Conservation (phyloP, 2,797 vertebrate genomes). For the Remorina albescens region DNA sequence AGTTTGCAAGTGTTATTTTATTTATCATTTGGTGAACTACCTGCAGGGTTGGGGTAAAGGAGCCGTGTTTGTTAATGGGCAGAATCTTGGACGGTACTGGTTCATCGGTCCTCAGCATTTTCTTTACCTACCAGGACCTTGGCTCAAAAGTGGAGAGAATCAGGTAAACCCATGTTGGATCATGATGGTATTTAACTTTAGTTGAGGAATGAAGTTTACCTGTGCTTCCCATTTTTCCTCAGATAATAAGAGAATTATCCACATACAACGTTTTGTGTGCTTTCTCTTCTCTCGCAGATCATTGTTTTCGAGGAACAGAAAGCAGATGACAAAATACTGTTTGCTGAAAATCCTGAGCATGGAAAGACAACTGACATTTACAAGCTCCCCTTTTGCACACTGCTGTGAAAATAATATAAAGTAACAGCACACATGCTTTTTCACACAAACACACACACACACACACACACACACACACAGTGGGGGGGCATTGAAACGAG, state of each 20-base stretch:
- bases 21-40: constrained; percentile 11
- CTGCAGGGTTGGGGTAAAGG: constrained; percentile 93
- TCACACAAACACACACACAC: no score
- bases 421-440: background rate
- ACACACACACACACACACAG: constrained; percentile 5
- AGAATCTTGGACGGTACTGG: constrained; percentile 95
- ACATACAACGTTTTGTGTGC: background rate
- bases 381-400: constrained; percentile 79
- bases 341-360: constrained; percentile 85
- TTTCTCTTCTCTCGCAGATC: constrained; percentile 81
- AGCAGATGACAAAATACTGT: constrained; percentile 83
- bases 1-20: background rate
- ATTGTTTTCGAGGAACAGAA: constrained; percentile 91
- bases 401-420: constrained; percentile 66
- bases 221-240: background rate
- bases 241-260: background rate
- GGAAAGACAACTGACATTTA: constrained; percentile 88
- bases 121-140: constrained; percentile 91
- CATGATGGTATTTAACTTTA: background rate
- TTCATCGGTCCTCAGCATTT: constrained; percentile 91
- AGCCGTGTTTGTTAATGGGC: constrained; percentile 89
- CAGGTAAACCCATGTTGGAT: constrained; percentile 79
- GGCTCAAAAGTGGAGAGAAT: constrained; percentile 88
- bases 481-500: background rate
- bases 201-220: background rate